A percentile compares a stretch with the other conserved stretches of the same genome.
Evolutionary conservation across 2,113 vertebrate genomes (phyloP).

Genomic region (Microtus ochrogaster): DNA sequence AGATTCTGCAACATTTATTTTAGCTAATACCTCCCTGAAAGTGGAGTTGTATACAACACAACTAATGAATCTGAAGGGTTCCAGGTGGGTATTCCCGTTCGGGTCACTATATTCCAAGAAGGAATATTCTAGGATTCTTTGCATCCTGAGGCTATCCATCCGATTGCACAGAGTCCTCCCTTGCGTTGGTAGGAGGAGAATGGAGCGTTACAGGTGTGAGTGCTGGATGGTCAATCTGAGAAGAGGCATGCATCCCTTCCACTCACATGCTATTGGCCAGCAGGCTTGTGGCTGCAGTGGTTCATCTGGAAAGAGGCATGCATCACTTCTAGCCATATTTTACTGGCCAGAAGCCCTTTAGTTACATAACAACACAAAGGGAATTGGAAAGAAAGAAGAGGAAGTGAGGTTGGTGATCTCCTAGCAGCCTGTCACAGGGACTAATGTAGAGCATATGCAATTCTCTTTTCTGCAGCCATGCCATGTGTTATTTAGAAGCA

Average conservation of each 20-base stretch:
- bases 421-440: neutral
- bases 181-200: neutral
- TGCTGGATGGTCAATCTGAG: neutral
- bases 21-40: neutral
- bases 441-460: neutral
- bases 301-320: neutral
- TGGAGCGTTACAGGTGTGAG: neutral
- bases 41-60: neutral
- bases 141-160: neutral
- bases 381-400: conserved; percentile 35
- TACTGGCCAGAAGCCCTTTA: neutral
- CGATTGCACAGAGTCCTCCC: neutral
- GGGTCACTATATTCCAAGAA: neutral
- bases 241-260: neutral
- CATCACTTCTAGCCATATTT: neutral
- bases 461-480: conserved; percentile 51
- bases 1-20: neutral
- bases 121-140: neutral
- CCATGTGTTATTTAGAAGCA: conserved; percentile 55
- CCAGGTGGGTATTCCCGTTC: neutral
- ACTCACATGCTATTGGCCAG: neutral
- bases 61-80: neutral
- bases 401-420: neutral
- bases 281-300: neutral
- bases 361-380: neutral